Base-by-base conservation (phyloP, 2,888 invertebrate species). In the Aquatica leii region DNA sequence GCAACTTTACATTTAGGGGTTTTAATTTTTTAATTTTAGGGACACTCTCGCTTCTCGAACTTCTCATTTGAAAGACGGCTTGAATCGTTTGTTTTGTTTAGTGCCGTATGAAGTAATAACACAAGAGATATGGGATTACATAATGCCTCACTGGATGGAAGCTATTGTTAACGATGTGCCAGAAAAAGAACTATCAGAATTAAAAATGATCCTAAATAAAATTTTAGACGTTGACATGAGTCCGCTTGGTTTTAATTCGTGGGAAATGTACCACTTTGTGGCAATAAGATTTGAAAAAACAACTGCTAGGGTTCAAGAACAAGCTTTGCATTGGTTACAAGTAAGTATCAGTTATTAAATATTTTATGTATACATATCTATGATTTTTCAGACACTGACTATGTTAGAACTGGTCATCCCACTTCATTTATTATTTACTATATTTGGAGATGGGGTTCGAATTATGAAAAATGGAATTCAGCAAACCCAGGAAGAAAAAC, bases 111-210 rank as follows among this genome's bases (percentile, higher is more conserved):
- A 98, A 73, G 93, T 99, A 20, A 94, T 99, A 69, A 95, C 95
- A 0, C 91, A 94, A 69, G 95, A 97, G 76, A 95, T 97, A 59
- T 99, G 99, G 99, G 95, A 97, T 79, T 92, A 92, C 79, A 95
- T 99, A 17, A 99, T 99, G 95, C 98, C 99, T 0, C 93, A 95
- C 74, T 99, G 99, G 99, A 92, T 99, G 91, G 97, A 98, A 81
- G 95, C 97, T 0, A 95, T 99, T 70, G 94, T 94, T 53, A 92
- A 92, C 65, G 95, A 95, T 77, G 94, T 95, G 0, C 93, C 94
- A 0, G 93, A 95, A 79, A 92, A 94, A 79, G 97, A 95, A 76
- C 83, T 95, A 43, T 83, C 86, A 51, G 95, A 96, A 77, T 81
- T 97, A 12, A 92, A 94, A 81, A 90, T 94, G 67, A 88, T 94